Evolutionary conservation across 1,140 invertebrate species (phyloP).

Genomic region (Drosophila melanica): DNA sequence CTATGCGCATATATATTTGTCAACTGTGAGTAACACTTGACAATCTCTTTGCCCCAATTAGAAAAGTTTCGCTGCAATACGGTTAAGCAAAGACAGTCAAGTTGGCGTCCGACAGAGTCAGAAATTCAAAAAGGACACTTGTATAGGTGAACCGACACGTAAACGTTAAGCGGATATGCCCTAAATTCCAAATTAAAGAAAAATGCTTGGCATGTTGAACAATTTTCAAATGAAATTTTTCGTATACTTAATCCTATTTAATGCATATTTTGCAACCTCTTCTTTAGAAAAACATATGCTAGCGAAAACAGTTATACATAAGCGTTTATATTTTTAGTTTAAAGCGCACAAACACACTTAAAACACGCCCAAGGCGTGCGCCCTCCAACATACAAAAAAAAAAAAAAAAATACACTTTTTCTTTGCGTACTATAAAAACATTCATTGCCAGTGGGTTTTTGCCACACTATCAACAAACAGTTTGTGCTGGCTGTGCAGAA

Average conservation of each 20-base stretch:
- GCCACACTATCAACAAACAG: neutral
- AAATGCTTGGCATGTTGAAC: neutral
- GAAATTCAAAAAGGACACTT: neutral
- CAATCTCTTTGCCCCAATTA: conserved; percentile 70
- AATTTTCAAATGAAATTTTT: too few species aligned
- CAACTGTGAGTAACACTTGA: conserved; percentile 39
- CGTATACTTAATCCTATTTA: too few species aligned
- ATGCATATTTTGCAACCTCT: too few species aligned
- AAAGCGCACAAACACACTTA: neutral
- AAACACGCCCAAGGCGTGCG: neutral
- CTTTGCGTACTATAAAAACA: neutral
- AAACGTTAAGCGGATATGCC: neutral
- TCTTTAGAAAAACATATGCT: too few species aligned
- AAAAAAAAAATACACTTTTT: neutral
- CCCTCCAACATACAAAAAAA: neutral
- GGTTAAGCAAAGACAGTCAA: conserved; percentile 29
- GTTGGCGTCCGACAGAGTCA: too few species aligned
- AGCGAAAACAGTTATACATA: too few species aligned
- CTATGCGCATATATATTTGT: conserved; percentile 13
- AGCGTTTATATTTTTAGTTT: neutral
- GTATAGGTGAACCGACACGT: conserved; percentile 2
- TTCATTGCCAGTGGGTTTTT: conserved; percentile 1
- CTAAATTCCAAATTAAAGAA: neutral
- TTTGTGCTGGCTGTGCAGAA: conserved; percentile 23
- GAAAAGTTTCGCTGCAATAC: conserved; percentile 58